phyloP scores from a whole-genome alignment of 2,888 invertebrate genomes.

The Digitonthophagus gazella region DNA sequence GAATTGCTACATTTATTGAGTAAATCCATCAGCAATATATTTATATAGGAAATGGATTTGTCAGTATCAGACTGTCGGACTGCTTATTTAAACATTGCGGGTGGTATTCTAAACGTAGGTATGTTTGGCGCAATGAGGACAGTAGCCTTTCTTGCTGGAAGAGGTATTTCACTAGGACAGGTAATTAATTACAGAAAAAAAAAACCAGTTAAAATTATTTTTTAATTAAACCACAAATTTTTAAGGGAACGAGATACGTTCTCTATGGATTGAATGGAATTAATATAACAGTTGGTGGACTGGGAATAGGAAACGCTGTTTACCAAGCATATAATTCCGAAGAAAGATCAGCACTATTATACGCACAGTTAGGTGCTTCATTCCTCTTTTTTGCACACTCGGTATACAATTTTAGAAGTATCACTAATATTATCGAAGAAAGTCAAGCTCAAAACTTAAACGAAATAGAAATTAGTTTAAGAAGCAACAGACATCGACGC shows the following conservation, averaged over 20 bases:
- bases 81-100: slow-evolving; percentile 60
- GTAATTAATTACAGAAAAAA: not conserved
- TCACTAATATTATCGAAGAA: slow-evolving; percentile 48
- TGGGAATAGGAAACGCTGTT: slow-evolving; percentile 29
- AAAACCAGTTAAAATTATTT: too few species aligned
- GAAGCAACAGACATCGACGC: slow-evolving; percentile 59
- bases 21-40: too few species aligned
- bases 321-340: slow-evolving; percentile 29
- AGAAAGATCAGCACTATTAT: slow-evolving; percentile 28
- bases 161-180: slow-evolving; percentile 14
- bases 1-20: too few species aligned
- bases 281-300: slow-evolving; percentile 29
- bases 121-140: slow-evolving; percentile 48
- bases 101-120: slow-evolving; percentile 45
- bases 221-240: too few species aligned
- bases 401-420: slow-evolving; percentile 32
- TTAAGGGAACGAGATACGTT: slow-evolving; percentile 26
- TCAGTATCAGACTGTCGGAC: slow-evolving; percentile 57
- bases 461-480: slow-evolving; percentile 54
- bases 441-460: slow-evolving; percentile 56
- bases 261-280: slow-evolving; percentile 28
- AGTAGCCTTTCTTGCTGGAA: slow-evolving; percentile 31
- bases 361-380: slow-evolving; percentile 32
- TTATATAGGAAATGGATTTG: slow-evolving; percentile 49
- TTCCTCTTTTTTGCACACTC: slow-evolving; percentile 35